Evolutionary conservation across 2,113 vertebrate species (phyloP).

Genomic region (Puntigrus tetrazona): DNA sequence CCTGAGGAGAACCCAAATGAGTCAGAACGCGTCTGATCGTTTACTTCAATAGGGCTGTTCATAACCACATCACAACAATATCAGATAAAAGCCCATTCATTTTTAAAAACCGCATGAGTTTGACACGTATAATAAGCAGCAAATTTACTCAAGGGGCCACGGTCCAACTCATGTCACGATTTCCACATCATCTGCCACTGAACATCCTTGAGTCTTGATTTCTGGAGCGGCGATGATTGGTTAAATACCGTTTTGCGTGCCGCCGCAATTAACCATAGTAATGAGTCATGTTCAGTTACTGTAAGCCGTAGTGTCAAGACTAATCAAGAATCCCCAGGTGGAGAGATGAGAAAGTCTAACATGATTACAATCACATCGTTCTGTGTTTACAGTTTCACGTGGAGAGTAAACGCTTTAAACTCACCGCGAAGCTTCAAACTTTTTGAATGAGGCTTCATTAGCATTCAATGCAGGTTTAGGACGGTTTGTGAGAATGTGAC

Average conservation of each 20-base stretch:
- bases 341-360: not conserved
- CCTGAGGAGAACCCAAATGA: slow-evolving; percentile 70
- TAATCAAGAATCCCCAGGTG: not conserved
- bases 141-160: not conserved
- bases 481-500: too few relatives aligned
- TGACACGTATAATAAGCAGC: slow-evolving; percentile 17
- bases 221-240: slow-evolving; percentile 31
- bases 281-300: slow-evolving; percentile 40
- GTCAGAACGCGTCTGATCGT: not conserved
- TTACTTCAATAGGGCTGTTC: not conserved
- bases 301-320: slow-evolving; percentile 22
- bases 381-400: slow-evolving; percentile 1
- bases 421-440: not conserved
- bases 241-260: slow-evolving; percentile 30
- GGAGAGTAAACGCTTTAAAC: not conserved
- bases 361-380: not conserved
- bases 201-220: slow-evolving; percentile 23
- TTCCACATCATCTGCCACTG: slow-evolving; percentile 40
- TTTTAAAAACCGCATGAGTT: slow-evolving; percentile 26
- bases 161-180: slow-evolving; percentile 22
- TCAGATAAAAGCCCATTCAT: slow-evolving; percentile 24
- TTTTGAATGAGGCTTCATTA: not conserved
- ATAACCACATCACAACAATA: not conserved
- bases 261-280: slow-evolving; percentile 46
- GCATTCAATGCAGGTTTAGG: not conserved